phyloP scores from a whole-genome alignment of 2,113 vertebrate genomes.

The Pelecanus crispus region DNA sequence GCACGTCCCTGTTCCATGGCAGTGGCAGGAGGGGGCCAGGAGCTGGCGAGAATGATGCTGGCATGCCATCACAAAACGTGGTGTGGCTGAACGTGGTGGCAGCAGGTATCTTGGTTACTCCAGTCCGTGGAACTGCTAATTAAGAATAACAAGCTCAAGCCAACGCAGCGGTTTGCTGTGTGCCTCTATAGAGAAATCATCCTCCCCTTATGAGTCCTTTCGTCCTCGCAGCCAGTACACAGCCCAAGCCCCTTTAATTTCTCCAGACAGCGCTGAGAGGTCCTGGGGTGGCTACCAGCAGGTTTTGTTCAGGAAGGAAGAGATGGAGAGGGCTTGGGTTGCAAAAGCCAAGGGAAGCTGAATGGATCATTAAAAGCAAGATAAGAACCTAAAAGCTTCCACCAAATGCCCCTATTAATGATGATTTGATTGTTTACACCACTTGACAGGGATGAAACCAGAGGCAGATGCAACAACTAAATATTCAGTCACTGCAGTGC shows the following conservation, averaged over 20 bases:
- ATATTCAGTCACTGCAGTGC: background rate
- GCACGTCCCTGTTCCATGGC: fast-evolving
- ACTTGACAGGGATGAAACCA: slow-evolving; percentile 17
- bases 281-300: background rate
- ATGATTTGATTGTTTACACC: slow-evolving; percentile 20
- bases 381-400: background rate
- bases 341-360: background rate
- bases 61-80: fast-evolving
- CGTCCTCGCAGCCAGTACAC: fast-evolving
- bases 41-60: background rate
- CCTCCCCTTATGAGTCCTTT: background rate
- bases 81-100: background rate
- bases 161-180: background rate
- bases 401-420: background rate
- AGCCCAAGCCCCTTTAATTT: background rate
- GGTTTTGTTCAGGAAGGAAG: background rate
- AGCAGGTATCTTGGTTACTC: background rate
- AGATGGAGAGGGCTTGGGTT: background rate
- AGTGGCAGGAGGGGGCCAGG: background rate
- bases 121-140: background rate
- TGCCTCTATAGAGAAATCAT: background rate
- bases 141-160: background rate
- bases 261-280: background rate
- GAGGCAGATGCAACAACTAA: slow-evolving; percentile 10
- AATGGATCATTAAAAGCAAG: slow-evolving; percentile 3